Percentiles rank a stretch among this genome's conserved stretches.
phyloP scores from a whole-genome alignment of 2,797 vertebrate species.

The Lemur catta region DNA sequence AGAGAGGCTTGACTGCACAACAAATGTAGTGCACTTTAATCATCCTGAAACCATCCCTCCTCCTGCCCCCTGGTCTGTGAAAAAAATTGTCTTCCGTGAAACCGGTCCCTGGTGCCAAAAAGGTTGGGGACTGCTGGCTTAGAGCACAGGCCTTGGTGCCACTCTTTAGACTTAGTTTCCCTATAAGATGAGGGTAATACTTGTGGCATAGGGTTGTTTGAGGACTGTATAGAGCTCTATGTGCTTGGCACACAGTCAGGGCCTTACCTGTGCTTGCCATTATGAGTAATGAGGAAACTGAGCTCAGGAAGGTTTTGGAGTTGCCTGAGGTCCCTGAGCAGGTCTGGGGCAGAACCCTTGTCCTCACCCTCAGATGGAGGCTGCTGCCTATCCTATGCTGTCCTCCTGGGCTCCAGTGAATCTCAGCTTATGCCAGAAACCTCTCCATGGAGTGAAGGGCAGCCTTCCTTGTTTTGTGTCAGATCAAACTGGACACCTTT shows the following conservation, averaged over 20 bases:
- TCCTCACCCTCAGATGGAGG: neutral
- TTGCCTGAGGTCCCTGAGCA: neutral
- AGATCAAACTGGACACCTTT: neutral
- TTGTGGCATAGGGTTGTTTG: neutral
- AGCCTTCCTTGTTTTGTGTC: neutral
- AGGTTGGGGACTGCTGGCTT: too few species aligned
- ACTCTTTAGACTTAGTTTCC: neutral
- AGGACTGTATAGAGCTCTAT: neutral
- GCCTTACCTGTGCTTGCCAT: neutral
- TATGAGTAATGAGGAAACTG: neutral
- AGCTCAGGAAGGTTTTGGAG: neutral
- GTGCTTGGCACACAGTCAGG: neutral
- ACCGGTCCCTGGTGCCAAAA: too few species aligned
- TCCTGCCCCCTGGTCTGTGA: too few species aligned
- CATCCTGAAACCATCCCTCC: too few species aligned
- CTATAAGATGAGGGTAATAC: neutral
- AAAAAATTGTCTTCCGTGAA: too few species aligned
- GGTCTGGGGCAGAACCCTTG: neutral
- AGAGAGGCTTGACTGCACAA: too few species aligned
- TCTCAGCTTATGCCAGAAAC: neutral
- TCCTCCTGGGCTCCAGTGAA: neutral
- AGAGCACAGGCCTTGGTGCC: neutral
- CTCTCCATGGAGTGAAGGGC: neutral
- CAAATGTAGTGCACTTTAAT: too few species aligned
- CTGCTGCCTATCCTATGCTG: neutral